Percentiles rank a stretch among this genome's conserved stretches.
phyloP scores from a whole-genome alignment of 2,888 invertebrate genomes.

The Chromoteleia sp. region DNA sequence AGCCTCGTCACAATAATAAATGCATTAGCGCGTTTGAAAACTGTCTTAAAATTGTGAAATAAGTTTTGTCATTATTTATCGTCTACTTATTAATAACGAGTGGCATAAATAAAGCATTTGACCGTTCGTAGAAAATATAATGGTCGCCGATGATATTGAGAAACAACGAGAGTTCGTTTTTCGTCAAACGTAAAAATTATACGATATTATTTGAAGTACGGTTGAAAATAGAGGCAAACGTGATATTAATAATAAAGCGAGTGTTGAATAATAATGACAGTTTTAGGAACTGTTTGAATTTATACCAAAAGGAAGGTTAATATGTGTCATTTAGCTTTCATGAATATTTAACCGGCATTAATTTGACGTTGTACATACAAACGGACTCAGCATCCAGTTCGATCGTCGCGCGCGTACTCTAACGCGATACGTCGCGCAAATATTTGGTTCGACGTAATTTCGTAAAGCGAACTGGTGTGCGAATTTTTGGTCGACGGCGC shows the following conservation, averaged over 20 bases:
- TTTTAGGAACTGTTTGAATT: conserved; percentile 51
- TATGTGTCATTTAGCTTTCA: conserved; percentile 38
- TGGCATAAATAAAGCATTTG: conserved; percentile 36
- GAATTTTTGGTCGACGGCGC: too few relatives aligned
- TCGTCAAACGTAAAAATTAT: conserved; percentile 36
- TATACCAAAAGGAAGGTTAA: conserved; percentile 42
- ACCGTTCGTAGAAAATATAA: conserved; percentile 30
- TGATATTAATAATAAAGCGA: conserved; percentile 46
- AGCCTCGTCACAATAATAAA: conserved; percentile 46
- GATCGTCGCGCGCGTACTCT: neutral
- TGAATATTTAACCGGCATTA: conserved; percentile 54
- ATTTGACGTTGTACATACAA: conserved; percentile 24
- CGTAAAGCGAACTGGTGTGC: neutral
- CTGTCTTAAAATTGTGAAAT: conserved; percentile 23
- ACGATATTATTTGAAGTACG: conserved; percentile 50
- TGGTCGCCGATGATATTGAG: conserved; percentile 4
- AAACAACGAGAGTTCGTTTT: conserved; percentile 41
- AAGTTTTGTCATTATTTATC: conserved; percentile 57
- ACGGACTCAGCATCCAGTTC: conserved; percentile 33
- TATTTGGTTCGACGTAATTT: conserved; percentile 4
- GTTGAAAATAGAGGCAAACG: conserved; percentile 40
- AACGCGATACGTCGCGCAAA: conserved; percentile 8
- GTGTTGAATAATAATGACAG: conserved; percentile 32
- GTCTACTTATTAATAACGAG: conserved; percentile 52
- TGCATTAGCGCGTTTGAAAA: conserved; percentile 43